phyloP scores from a whole-genome alignment of 2,113 vertebrate species.

The Cyrtonyx montezumae region DNA sequence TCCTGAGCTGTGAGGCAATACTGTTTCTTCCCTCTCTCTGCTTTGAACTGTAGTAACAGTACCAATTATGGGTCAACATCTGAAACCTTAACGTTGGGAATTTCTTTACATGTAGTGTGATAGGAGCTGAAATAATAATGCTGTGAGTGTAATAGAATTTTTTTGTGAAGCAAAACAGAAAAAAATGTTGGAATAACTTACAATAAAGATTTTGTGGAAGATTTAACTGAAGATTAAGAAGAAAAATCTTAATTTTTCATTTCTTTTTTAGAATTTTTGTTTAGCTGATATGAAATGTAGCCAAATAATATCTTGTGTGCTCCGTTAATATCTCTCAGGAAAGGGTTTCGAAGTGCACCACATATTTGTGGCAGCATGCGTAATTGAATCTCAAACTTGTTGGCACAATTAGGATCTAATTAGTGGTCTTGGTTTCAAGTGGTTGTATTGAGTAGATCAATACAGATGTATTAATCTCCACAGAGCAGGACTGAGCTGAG shows the following conservation, averaged over 20 bases:
- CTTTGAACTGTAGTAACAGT: neutral
- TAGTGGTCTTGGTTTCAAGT: conserved; percentile 22
- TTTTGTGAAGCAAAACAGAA: neutral
- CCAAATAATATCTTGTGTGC: neutral
- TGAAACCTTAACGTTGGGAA: neutral
- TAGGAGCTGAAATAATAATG: neutral
- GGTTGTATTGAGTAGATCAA: neutral
- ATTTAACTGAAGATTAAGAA: neutral
- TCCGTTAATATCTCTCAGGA: neutral
- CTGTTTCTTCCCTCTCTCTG: neutral
- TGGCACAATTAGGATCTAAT: conserved; percentile 28
- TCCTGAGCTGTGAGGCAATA: neutral
- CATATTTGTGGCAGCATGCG: neutral
- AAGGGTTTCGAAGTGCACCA: neutral
- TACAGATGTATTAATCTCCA: neutral
- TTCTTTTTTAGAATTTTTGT: neutral
- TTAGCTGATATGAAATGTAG: neutral
- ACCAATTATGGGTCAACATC: neutral
- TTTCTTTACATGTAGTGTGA: neutral
- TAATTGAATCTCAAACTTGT: conserved; percentile 7
- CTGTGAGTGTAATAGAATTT: too few relatives aligned
- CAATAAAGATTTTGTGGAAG: neutral
- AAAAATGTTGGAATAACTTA: neutral
- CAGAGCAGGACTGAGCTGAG: neutral
- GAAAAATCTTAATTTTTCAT: neutral